Conservation (phyloP, 2,113 vertebrate species). For the Coturnix japonica region DNA sequence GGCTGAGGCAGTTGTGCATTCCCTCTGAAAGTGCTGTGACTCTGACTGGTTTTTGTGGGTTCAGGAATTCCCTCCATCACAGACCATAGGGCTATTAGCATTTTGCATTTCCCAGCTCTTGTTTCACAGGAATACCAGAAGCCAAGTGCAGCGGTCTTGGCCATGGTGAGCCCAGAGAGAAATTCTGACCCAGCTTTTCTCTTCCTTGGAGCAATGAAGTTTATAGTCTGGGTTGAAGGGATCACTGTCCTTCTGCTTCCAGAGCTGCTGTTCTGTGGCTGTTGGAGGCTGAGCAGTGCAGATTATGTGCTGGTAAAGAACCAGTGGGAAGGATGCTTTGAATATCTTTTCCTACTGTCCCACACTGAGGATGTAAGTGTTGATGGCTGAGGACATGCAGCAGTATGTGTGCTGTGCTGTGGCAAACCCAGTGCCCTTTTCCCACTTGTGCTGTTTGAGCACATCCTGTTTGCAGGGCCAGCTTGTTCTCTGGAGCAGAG, state of each 20-base stretch:
- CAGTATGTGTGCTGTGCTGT: background rate
- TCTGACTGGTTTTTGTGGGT: background rate
- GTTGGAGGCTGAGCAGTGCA: background rate
- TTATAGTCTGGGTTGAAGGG: background rate
- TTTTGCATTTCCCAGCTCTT: background rate
- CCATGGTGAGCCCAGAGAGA: background rate
- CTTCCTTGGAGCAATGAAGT: background rate
- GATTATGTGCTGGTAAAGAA: background rate
- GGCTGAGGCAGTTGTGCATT: background rate
- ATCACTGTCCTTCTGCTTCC: fast-evolving
- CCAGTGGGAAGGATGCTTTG: background rate
- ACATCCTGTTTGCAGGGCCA: background rate
- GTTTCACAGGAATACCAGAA: background rate
- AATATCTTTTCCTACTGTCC: background rate
- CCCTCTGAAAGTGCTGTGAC: background rate
- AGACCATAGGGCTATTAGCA: background rate
- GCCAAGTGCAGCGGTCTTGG: background rate
- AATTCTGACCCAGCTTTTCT: background rate
- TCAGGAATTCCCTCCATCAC: background rate
- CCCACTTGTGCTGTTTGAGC: background rate
- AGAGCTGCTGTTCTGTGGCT: background rate
- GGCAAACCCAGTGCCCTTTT: background rate
- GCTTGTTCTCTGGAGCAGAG: background rate
- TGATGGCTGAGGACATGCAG: background rate
- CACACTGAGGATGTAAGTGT: background rate